Evolutionary conservation across 2,113 vertebrate genomes (phyloP), one percentile per base, ranked within the genome.

Genomic region (Nipponia nippon): DNA sequence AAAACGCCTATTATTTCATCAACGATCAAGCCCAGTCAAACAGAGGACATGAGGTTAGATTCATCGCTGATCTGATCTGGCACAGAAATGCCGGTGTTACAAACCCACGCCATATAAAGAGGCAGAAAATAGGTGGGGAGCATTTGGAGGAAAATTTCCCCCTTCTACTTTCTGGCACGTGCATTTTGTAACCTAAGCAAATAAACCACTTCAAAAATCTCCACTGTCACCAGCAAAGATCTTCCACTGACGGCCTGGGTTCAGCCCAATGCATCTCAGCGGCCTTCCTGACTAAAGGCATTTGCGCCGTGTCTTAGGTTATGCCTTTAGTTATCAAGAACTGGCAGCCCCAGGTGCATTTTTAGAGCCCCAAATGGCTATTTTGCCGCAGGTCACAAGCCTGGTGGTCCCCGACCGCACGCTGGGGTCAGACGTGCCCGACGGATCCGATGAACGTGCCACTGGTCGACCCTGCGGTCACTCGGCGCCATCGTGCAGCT

Each of bases 341-440:
- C 47, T 22, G 80, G n/a, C 70, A 89, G 73, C 40, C 52, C 58
- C 59, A 44, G 71, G 11, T 3, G 29, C 21, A 8, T 16, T 49
- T n/a, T 32, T 32, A 13, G 23, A 34, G 52, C 38, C 46, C 32
- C 10, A 2, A 12, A 7, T 0, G 5, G 38, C 42, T 67, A 19
- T 50, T 58, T 67, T 56, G 16, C 17, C 6, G 27, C 56, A 52
- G 47, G n/a, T 83, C 56, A 69, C 32, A n/a, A 23, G 34, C 53
- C 55, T 1, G 2, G 20, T 0, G 7, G 44, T 32, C 29, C 70
- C 2, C 1, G 42, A 29, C 22, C 7, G 8, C 9, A 1, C 0
- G 0, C 21, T 32, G 0, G 3, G 53, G 76, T 18, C 67, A 44
- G 44, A 40, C 0, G 7, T 21, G 11, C 59, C 59, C 0, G 5